A percentile compares a stretch with the other conserved stretches of the same genome.
Evolutionary conservation across 2,113 vertebrate genomes (phyloP).

Genomic region (Ceyx melanurus): DNA sequence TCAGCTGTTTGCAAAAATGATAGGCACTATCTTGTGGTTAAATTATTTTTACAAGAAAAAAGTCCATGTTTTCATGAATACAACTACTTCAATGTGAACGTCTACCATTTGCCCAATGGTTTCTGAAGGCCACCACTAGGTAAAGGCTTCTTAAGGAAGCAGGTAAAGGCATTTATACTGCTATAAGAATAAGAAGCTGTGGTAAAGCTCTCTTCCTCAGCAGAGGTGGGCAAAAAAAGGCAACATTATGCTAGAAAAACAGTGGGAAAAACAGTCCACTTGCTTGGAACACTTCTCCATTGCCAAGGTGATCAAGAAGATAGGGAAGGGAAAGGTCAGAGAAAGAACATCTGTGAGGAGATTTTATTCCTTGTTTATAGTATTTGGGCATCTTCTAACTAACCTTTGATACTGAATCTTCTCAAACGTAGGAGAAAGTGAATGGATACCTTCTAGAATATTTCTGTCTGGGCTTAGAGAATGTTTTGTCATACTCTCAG

Average conservation of each 20-base stretch:
- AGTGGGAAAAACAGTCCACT: not conserved
- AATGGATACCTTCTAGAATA: not conserved
- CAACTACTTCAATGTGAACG: not conserved
- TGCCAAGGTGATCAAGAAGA: not conserved
- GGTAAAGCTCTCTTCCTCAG: not conserved
- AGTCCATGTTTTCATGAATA: accelerated
- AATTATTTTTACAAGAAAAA: not conserved
- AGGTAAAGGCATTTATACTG: not conserved
- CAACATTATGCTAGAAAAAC: not conserved
- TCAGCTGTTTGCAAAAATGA: not conserved
- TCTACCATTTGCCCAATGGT: not conserved
- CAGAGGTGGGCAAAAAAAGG: not conserved
- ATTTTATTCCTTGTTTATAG: not conserved
- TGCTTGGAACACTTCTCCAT: not conserved
- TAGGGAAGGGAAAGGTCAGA: not conserved
- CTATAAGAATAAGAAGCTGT: not conserved
- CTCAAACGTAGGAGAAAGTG: not conserved
- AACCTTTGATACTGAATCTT: not conserved
- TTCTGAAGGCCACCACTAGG: not conserved
- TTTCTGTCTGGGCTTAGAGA: not conserved
- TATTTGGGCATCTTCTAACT: not conserved
- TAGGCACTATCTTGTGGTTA: not conserved
- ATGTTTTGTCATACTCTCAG: not conserved
- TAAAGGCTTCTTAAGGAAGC: not conserved
- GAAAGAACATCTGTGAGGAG: not conserved